These are phyloP conservation scores for Caenorhabditis sulstoni DNA, from an alignment of 2,888 invertebrate species.

Conservation along the genomic window DNA sequence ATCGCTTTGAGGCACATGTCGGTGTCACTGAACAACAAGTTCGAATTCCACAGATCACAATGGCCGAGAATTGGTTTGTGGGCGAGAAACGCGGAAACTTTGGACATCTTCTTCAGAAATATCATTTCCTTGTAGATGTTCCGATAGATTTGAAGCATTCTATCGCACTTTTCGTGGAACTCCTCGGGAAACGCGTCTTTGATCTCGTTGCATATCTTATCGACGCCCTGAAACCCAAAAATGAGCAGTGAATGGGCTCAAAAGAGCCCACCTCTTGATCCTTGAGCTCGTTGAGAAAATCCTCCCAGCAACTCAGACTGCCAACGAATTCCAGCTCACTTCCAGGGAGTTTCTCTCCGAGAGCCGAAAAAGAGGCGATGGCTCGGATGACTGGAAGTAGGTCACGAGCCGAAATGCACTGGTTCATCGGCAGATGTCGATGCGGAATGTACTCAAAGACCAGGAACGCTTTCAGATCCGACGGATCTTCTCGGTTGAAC, in stretches of 20 bases:
- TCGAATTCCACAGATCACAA: conserved; percentile 22
- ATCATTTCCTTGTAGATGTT: no score
- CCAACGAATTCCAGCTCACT: background rate
- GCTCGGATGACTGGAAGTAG: conserved; percentile 7
- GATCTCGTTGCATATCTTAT: no score
- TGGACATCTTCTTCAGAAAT: background rate
- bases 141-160: no score
- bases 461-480: conserved; percentile 17
- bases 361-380: conserved; percentile 9
- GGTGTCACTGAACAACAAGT: background rate
- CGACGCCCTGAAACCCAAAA: no score
- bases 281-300: conserved; percentile 2
- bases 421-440: background rate
- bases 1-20: background rate
- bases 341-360: conserved; percentile 7
- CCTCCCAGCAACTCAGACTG: background rate
- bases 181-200: no score
- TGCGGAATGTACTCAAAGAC: conserved; percentile 4
- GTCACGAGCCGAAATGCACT: background rate
- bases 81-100: background rate
- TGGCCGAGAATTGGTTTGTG: conserved; percentile 12
- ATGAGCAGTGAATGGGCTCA: background rate
- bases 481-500: background rate
- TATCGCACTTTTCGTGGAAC: no score
- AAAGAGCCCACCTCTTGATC: background rate